phyloP scores from a whole-genome alignment of 2,797 vertebrate genomes.

The Limnodromus scolopaceus region DNA sequence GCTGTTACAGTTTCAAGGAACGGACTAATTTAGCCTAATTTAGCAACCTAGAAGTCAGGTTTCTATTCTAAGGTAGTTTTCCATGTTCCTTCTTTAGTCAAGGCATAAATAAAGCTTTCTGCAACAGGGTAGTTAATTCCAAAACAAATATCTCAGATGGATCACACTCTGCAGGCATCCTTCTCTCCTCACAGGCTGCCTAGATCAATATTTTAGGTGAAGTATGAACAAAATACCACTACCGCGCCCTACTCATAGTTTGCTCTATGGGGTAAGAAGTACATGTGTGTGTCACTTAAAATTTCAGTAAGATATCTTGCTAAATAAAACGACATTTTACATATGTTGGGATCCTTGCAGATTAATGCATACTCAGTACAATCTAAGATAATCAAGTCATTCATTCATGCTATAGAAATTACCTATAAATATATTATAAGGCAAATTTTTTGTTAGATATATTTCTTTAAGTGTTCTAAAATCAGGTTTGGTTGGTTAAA shows the following conservation, averaged over 20 bases:
- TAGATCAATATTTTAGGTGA: background rate
- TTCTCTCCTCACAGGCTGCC: background rate
- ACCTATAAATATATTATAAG: background rate
- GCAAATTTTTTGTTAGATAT: background rate
- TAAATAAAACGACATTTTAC: background rate
- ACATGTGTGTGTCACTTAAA: background rate
- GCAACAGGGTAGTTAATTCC: background rate
- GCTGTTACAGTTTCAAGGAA: slow-evolving; percentile 40
- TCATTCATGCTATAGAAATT: background rate
- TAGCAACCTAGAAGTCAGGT: background rate
- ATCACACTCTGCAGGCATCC: background rate
- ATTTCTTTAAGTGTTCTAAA: background rate
- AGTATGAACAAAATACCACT: background rate
- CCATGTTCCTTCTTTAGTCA: background rate
- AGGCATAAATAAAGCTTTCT: background rate
- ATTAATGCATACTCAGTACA: background rate
- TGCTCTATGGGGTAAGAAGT: background rate
- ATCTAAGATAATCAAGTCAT: background rate
- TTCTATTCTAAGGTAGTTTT: background rate
- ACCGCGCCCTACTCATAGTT: background rate
- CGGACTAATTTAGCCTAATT: background rate
- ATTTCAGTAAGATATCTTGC: background rate
- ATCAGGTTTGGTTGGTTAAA: background rate
- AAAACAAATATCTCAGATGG: background rate
- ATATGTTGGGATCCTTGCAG: background rate